Evolutionary conservation across 2,888 invertebrate genomes (phyloP).

Genomic region (Rhaphigaster nebulosa): DNA sequence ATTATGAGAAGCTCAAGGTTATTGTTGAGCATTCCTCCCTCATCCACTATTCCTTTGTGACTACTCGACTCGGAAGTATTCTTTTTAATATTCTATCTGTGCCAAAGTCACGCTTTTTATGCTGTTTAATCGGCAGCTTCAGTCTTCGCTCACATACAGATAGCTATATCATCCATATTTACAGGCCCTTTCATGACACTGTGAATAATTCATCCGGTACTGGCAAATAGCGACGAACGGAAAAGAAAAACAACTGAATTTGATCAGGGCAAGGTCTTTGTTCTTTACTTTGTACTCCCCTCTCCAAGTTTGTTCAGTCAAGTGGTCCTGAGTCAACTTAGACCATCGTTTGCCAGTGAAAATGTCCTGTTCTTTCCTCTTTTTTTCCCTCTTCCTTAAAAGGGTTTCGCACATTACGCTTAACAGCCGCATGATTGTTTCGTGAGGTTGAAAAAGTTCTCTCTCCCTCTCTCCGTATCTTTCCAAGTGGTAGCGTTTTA

Average conservation of each 20-base stretch:
- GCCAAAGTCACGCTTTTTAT: background rate
- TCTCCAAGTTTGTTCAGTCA: background rate
- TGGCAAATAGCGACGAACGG: background rate
- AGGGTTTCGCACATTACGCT: constrained; percentile 18
- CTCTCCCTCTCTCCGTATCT: background rate
- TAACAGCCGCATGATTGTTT: constrained; percentile 14
- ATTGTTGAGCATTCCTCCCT: background rate
- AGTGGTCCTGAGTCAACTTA: constrained; percentile 4
- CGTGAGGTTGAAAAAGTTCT: background rate
- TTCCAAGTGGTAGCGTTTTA: background rate
- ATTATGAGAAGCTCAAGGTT: background rate
- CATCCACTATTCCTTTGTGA: constrained; percentile 5
- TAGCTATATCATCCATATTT: background rate
- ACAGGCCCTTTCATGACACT: background rate
- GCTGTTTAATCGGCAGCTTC: background rate
- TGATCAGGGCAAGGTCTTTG: background rate
- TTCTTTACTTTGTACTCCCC: background rate
- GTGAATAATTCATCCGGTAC: background rate
- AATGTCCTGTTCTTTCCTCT: background rate
- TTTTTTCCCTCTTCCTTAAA: background rate
- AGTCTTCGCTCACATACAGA: background rate
- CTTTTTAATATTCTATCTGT: constrained; percentile 11
- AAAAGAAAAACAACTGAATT: constrained; percentile 25
- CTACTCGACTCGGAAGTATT: background rate
- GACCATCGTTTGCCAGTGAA: background rate